These are phyloP conservation scores for Rhabdophis nuchalis DNA, from an alignment of 2,797 vertebrate genomes.

Conservation along the genomic window DNA sequence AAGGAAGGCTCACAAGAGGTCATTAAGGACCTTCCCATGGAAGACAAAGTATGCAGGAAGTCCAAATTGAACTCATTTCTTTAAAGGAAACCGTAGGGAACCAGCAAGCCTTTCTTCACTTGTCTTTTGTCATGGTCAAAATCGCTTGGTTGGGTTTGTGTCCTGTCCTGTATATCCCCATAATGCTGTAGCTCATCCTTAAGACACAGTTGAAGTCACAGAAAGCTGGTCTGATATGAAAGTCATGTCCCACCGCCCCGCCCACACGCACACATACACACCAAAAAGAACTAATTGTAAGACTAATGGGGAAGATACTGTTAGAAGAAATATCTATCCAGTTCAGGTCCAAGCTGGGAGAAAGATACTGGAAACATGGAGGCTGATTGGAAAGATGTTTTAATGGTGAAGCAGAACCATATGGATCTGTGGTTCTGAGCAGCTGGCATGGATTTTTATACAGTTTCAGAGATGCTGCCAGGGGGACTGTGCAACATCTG, in stretches of 20 bases:
- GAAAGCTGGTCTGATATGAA: neutral
- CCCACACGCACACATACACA: no score
- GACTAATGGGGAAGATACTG: neutral
- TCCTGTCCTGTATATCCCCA: neutral
- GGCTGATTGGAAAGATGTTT: no score
- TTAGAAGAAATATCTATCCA: no score
- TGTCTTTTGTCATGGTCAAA: neutral
- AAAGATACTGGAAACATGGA: no score
- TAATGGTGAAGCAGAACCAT: no score
- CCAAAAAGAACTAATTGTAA: neutral
- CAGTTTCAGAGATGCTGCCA: no score
- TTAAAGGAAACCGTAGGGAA: neutral
- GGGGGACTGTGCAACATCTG: no score
- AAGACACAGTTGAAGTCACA: neutral
- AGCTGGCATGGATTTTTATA: no score
- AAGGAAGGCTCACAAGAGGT: neutral
- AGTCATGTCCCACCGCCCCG: accelerated
- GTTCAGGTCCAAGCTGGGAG: no score
- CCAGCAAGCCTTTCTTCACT: neutral
- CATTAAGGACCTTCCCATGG: neutral
- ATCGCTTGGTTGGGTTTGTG: neutral
- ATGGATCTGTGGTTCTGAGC: no score
- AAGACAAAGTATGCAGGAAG: neutral
- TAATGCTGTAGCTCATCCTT: neutral
- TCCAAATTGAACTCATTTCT: neutral